Evolutionary conservation across 2,797 vertebrate species (phyloP), one percentile per base, ranked within the genome.

Genomic region (Sparidentex hasta): DNA sequence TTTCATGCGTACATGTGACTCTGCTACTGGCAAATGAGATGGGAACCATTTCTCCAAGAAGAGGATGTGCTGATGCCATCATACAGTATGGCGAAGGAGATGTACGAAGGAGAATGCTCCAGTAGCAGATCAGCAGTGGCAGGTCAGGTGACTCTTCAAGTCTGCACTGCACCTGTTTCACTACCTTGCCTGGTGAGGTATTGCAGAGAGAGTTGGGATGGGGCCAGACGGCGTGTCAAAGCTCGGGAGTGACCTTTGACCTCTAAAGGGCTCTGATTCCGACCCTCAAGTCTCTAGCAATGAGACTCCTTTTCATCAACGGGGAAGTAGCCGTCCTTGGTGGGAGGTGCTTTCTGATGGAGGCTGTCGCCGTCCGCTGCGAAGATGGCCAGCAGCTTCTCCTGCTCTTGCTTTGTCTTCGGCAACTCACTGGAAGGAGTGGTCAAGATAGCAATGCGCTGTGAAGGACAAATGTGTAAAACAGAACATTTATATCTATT

Each of bases 281-380:
- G 56, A 58, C 43, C 41, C 14, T 58, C 68, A 5, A 18, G 66
- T 72, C 65, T 92, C 85, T 92, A 96, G 86, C 94, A 96, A 51
- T 92, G 79, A 16, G 95, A 95, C 83, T 96, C 95, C 72, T 94
- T 95, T 76, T 95, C 94, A 7, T 86, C 87, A 2, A 95, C 93
- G 0, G 93, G 91, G 58, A 94, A 83, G 85, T 95, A 95, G 27
- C 93, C 93, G 0, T 94, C 94, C 78, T 91, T 94, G 7, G 66
- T 94, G 16, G 90, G 80, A 25, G 84, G 21, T 1, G 80, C 78
- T 63, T 78, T 93, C 87, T 92, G 94, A 25, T 82, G 84, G 67
- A 90, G 75, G 64, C 74, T 83, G 59, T 94, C 90, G 0, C 85
- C 81, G 0, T 94, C 93, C 4, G 90, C 90, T 18, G 90, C 74